Evolutionary conservation across 2,797 vertebrate genomes (phyloP).

Genomic region (Tenualosa thibaudeaui): DNA sequence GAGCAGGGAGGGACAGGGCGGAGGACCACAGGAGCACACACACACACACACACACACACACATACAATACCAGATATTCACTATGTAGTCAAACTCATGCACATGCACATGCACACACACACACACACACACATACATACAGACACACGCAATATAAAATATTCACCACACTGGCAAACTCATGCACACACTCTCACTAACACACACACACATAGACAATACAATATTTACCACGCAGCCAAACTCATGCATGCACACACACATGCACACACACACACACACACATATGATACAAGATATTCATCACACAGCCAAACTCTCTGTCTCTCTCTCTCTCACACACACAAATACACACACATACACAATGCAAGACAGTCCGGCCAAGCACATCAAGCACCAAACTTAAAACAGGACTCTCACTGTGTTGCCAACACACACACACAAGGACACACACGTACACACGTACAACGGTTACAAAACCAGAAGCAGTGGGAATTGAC

Average conservation of each 20-base stretch:
- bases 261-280: not conserved
- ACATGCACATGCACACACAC: too few relatives aligned
- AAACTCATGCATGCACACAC: not conserved
- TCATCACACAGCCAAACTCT: not conserved
- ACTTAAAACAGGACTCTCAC: not conserved
- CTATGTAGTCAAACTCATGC: not conserved
- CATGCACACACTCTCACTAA: too few relatives aligned
- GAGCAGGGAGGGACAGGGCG: conserved; percentile 23
- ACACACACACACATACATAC: too few relatives aligned
- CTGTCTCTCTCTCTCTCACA: not conserved
- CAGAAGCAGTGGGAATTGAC: not conserved
- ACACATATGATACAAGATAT: not conserved
- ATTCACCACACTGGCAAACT: too few relatives aligned
- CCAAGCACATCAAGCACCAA: not conserved
- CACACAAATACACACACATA: not conserved
- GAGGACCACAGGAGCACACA: conserved; percentile 41
- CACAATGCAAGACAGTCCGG: not conserved
- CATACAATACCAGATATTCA: not conserved
- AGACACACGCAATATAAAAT: too few relatives aligned
- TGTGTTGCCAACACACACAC: not conserved
- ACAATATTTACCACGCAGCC: too few relatives aligned
- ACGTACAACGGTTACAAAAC: not conserved
- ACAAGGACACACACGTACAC: not conserved
- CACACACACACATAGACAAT: too few relatives aligned
- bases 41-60: not conserved